Evolutionary conservation across 1,140 invertebrate genomes (phyloP), one percentile per base, ranked within the genome.

Genomic region (Drosophila repleta): DNA sequence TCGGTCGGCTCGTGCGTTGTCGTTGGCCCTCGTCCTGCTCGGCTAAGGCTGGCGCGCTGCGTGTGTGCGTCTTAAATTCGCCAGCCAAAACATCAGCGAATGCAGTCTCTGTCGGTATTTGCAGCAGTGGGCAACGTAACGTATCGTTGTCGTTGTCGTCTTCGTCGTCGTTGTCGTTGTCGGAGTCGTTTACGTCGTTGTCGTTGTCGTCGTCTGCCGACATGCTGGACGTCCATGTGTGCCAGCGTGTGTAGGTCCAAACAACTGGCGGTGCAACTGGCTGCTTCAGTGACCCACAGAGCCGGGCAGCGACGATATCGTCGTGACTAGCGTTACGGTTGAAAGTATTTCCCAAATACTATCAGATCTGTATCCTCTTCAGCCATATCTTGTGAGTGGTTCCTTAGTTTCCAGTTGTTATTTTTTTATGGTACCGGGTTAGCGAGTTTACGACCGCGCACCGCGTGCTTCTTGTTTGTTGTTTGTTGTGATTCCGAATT

Each of bases 21-120:
- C 51, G 60, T 48, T 35, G 37, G 39, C 41, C 55, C 35, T 49
- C 64, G 41, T 46, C n/a, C 46, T 13, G 10, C 35, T 66, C 55
- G 46, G 35, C n/a, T 52, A 13, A 20, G 1, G 43, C 55, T 61
- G 17, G 39, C 15, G 26, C 62, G 43, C 26, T 61, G 62, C 60
- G 56, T 56, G 68, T 74, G 56, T 64, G 73, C 58, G 52, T 67
- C 74, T 80, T 82, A 76, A 80, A 84, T 79, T 79, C 64, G 61
- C 68, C 15, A 65, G 71, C 55, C 69, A 70, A 71, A 85, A 77
- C 75, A 82, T 72, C 46, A 45, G 51, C 67, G 74, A 76, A 76
- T 85, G 82, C 82, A 85, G 82, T 85, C 84, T 70, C 72, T 77
- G 78, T 87, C 82, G 82, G 82, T 76, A 78, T 85, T 74, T 85